phyloP scores from a whole-genome alignment of 1,140 invertebrate genomes.

The Macrocentrus cingulum region DNA sequence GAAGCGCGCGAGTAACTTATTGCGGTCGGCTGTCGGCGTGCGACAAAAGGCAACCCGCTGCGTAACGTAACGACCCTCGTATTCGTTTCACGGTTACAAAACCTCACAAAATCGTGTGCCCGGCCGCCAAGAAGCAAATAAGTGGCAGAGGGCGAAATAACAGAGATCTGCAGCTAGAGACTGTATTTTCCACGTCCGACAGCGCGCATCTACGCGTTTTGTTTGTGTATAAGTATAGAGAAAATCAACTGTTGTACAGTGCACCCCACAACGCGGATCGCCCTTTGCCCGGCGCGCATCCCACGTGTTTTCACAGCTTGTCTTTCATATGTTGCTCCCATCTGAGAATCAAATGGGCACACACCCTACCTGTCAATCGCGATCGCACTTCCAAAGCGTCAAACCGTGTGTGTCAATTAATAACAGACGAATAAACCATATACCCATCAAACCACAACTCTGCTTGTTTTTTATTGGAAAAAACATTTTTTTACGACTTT shows the following conservation, averaged over 20 bases:
- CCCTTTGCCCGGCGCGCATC: too few relatives aligned
- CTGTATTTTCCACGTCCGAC: too few relatives aligned
- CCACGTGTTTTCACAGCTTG: slow-evolving; percentile 56
- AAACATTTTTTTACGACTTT: too few relatives aligned
- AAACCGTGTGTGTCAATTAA: too few relatives aligned
- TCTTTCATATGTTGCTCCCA: slow-evolving; percentile 21
- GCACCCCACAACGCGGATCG: too few relatives aligned
- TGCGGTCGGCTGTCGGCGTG: slow-evolving; percentile 55
- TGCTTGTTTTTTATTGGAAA: too few relatives aligned
- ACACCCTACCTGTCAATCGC: not conserved
- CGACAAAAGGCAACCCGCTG: slow-evolving; percentile 57
- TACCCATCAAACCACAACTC: too few relatives aligned
- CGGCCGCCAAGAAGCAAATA: not conserved
- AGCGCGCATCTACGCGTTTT: too few relatives aligned
- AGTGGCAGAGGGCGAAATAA: not conserved
- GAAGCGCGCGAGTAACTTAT: slow-evolving; percentile 30
- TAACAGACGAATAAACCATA: too few relatives aligned
- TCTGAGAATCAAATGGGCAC: too few relatives aligned
- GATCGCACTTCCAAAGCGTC: too few relatives aligned
- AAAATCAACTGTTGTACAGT: slow-evolving; percentile 1
- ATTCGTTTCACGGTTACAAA: slow-evolving; percentile 55
- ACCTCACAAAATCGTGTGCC: slow-evolving; percentile 18
- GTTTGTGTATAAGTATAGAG: too few relatives aligned
- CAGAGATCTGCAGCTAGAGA: not conserved
- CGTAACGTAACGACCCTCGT: slow-evolving; percentile 57